These are phyloP conservation scores for Tyto alba DNA, from an alignment of 2,113 vertebrate genomes.

Conservation along the genomic window DNA sequence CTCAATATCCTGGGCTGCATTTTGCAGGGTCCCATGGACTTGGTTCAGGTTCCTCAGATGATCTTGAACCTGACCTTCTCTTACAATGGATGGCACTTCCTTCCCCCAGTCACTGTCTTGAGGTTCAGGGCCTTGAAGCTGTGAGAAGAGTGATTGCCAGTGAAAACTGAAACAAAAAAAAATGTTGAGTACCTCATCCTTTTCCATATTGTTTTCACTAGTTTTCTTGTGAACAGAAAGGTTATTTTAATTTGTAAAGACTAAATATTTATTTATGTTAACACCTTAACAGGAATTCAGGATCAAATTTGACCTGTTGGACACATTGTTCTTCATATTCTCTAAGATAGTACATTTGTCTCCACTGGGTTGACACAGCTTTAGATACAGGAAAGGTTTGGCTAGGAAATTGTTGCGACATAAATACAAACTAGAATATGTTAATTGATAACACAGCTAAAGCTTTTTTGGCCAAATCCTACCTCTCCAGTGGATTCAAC, in stretches of 20 bases:
- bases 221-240: not conserved
- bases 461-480: not conserved
- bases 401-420: fast-evolving
- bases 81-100: not conserved
- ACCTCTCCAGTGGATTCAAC: not conserved
- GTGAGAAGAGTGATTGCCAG: not conserved
- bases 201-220: not conserved
- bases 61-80: not conserved
- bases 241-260: not conserved
- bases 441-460: not conserved
- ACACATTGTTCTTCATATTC: not conserved
- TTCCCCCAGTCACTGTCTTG: not conserved
- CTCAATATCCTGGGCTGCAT: not conserved
- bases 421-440: not conserved
- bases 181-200: not conserved
- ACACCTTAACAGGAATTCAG: not conserved
- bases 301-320: not conserved
- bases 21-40: not conserved
- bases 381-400: not conserved
- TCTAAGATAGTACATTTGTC: not conserved
- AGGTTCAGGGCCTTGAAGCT: not conserved
- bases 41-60: not conserved
- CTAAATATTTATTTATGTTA: not conserved
- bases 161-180: not conserved
- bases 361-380: not conserved